Base-by-base conservation (phyloP, 2,113 vertebrate species). In the Bombycilla garrulus region DNA sequence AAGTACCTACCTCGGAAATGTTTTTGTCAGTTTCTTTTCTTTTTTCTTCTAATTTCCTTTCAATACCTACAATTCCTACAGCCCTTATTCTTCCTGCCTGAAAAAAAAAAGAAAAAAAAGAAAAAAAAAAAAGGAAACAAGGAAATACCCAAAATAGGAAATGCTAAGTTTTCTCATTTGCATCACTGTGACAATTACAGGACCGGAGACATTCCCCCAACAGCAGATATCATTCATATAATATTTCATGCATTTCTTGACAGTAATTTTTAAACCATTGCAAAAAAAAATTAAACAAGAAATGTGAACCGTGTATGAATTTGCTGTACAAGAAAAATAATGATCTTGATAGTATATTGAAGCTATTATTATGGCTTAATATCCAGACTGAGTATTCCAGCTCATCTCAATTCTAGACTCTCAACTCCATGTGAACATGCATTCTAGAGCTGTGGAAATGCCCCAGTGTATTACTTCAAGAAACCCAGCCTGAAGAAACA, bases 1-100 rank as follows among this genome's bases (percentile, higher is more conserved):
- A 81, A 87, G 64, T 58, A 86, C 90, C 97, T 98, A 99, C 99
- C 98, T 99, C 99, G 29, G 99, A 99, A 98, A 99, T 99, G 96
- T 99, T 99, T 98, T 99, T 99, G 98, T 99, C 99, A 1, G 98
- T 99, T 97, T 99, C 99, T 98, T 99, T 99, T 97, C 99, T 99
- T 97, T 98, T 99, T 98, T 99, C 99, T 96, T 99, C 99, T 74
- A 99, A 97, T 95, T 99, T 99, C 97, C 99, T 98, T 97, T 99
- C 99, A 28, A 99, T 99, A 65, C 99, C 99, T 84, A 99, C 99
- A 97, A 99, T 99, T 92, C 99, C 99, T 86, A 99, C 99, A 31
- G 99, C 99, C 29, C 98, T 98, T 89, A 98, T 98, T 98, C 98
- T 99, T 99, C 99, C 99, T 98, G 98, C 88, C 99, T 99, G 83